phyloP scores from a whole-genome alignment of 1,140 invertebrate species.

The roundworm (Caenorhabditis elegans) region WBcel235 BX284603.4:4713001-4713500 shows the following conservation, averaged over 20 bases:
- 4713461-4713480: background rate
- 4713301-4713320: background rate
- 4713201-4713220: no score
- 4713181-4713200: no score
- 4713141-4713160: no score
- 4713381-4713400: background rate
- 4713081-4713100: background rate
- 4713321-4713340: background rate
- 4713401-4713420: background rate
- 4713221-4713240: background rate
- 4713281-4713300: background rate
- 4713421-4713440: background rate
- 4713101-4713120: background rate
- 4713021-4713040: constrained; percentile 1
- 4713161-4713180: no score
- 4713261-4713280: background rate
- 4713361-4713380: background rate
- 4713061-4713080: background rate
- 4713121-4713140: no score
- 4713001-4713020: background rate
- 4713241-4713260: background rate
- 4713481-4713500: background rate
- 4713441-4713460: constrained; percentile 12
- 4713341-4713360: background rate
- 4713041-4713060: background rate